These are phyloP conservation scores for Harmothoe impar DNA, from an alignment of 2,888 invertebrate genomes.

Conservation along the genomic window DNA sequence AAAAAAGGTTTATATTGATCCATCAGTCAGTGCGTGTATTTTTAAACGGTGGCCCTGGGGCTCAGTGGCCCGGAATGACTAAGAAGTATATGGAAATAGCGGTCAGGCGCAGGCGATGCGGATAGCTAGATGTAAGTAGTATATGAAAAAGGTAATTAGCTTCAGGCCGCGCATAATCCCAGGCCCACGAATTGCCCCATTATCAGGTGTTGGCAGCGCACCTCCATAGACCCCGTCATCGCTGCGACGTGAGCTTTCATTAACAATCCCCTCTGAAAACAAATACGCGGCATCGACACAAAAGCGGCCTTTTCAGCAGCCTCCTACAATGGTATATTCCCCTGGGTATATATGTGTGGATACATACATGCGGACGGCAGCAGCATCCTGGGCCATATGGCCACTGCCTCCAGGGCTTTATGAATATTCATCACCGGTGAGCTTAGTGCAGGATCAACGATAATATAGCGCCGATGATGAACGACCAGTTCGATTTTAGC, in stretches of 20 bases:
- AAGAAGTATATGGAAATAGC: conserved; percentile 25
- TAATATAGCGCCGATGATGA: conserved; percentile 12
- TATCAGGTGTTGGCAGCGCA: neutral
- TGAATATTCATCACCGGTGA: neutral
- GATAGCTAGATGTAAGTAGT: conserved; percentile 4
- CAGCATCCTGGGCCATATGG: neutral
- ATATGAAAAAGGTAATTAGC: conserved; percentile 50
- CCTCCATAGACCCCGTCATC: neutral
- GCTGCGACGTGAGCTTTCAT: neutral
- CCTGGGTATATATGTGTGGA: neutral
- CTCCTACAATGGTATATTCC: neutral
- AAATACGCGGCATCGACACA: neutral
- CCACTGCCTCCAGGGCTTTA: conserved; percentile 6
- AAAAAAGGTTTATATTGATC: neutral
- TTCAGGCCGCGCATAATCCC: neutral
- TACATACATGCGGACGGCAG: neutral
- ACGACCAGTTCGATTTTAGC: conserved; percentile 26
- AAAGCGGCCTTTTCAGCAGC: neutral
- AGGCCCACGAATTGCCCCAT: conserved; percentile 1
- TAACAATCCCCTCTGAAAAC: neutral
- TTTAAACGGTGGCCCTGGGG: neutral
- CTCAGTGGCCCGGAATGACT: neutral
- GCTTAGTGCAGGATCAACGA: conserved; percentile 34
- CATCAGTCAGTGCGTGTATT: neutral
- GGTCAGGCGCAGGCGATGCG: neutral